Conservation (phyloP, 2,113 vertebrate species). For the Eulemur macaco region DNA sequence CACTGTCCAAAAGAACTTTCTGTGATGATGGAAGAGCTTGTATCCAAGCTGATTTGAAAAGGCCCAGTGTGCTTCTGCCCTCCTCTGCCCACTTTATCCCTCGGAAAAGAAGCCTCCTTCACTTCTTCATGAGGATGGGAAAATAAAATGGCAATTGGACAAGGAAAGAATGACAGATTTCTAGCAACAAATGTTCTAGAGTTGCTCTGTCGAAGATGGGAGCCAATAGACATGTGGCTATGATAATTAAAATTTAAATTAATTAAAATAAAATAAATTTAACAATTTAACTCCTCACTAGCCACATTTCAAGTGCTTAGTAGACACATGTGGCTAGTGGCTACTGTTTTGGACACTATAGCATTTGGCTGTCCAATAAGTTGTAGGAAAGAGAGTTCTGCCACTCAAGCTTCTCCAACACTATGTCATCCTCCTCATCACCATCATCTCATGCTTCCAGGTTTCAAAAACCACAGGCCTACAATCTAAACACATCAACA, state of each 20-base stretch:
- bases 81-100: rapidly evolving
- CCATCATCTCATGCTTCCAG: neutral
- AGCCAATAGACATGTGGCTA: neutral
- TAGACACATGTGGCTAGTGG: neutral
- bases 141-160: neutral
- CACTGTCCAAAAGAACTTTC: neutral
- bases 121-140: neutral
- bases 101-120: neutral
- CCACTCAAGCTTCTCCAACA: neutral
- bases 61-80: neutral
- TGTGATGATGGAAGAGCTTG: neutral
- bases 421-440: neutral
- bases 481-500: neutral
- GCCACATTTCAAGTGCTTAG: neutral
- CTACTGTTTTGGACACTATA: neutral
- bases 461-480: neutral
- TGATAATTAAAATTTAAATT: neutral
- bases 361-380: neutral
- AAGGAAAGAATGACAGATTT: neutral
- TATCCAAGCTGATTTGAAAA: neutral
- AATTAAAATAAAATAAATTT: neutral
- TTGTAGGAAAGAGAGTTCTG: neutral
- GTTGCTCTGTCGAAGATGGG: neutral
- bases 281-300: neutral
- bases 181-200: neutral